Conservation (phyloP, 2,888 invertebrate genomes). For the Folsomia candida region DNA sequence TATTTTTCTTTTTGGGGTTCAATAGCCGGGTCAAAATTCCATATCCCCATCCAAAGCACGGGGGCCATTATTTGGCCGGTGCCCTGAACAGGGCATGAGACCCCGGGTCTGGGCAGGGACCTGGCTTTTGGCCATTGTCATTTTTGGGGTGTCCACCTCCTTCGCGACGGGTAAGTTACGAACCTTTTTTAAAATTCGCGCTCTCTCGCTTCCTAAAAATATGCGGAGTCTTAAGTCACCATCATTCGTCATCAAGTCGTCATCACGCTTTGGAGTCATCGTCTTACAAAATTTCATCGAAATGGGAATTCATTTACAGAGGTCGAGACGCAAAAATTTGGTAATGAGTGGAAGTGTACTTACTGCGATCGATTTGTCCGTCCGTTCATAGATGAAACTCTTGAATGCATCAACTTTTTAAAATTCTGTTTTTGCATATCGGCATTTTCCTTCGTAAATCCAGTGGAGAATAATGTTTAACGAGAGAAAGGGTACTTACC, state of each 20-base stretch:
- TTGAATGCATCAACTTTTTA: no score
- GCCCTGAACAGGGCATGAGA: slow-evolving; percentile 50
- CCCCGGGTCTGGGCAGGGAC: slow-evolving; percentile 48
- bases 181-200: slow-evolving; percentile 24
- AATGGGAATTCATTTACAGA: background rate
- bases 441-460: no score
- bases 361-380: no score
- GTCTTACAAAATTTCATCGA: background rate
- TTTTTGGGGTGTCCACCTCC: slow-evolving; percentile 48
- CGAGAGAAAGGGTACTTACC: no score
- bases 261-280: background rate
- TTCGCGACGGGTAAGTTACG: slow-evolving; percentile 48
- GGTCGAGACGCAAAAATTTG: background rate
- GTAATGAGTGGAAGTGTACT: no score
- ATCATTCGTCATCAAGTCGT: slow-evolving; percentile 16
- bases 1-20: slow-evolving; percentile 19
- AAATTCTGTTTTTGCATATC: no score
- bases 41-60: slow-evolving; percentile 32
- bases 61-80: slow-evolving; percentile 40
- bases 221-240: slow-evolving; percentile 19
- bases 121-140: slow-evolving; percentile 50
- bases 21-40: slow-evolving; percentile 26
- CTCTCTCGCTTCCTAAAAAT: background rate
- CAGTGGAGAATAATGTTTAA: no score
- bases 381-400: no score